A percentile compares a stretch with the other conserved stretches of the same genome.
These are phyloP conservation scores for Synergus umbraculus DNA, from an alignment of 2,888 invertebrate genomes.

Conservation along the genomic window DNA sequence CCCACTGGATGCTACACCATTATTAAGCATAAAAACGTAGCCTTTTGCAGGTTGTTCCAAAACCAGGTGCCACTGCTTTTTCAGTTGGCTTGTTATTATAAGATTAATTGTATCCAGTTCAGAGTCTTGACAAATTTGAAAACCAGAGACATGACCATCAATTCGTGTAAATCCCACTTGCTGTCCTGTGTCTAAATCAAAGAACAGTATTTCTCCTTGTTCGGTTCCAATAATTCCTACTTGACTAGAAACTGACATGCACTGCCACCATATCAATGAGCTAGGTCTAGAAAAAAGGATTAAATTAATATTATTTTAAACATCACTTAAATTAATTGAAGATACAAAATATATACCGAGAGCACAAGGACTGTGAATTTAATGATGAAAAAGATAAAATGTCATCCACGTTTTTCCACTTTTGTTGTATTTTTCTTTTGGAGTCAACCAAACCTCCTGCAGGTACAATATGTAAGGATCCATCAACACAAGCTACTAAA, in stretches of 20 bases:
- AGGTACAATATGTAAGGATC: conserved; percentile 82
- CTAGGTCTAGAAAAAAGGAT: conserved; percentile 64
- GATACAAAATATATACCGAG: conserved; percentile 61
- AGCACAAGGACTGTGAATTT: conserved; percentile 69
- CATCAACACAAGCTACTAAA: conserved; percentile 79
- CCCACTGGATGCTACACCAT: conserved; percentile 54
- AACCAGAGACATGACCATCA: conserved; percentile 81
- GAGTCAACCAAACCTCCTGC: conserved; percentile 81
- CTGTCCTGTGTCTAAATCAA: conserved; percentile 85
- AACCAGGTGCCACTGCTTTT: conserved; percentile 89
- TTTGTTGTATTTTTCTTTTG: conserved; percentile 75
- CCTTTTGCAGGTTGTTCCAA: conserved; percentile 87
- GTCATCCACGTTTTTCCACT: conserved; percentile 80
- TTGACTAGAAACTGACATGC: conserved; percentile 68
- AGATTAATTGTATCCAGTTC: conserved; percentile 81
- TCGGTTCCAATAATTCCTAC: conserved; percentile 76
- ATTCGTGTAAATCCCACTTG: conserved; percentile 84
- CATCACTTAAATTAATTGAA: not conserved
- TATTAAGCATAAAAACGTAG: conserved; percentile 83
- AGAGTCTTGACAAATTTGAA: conserved; percentile 87
- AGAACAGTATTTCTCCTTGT: conserved; percentile 82
- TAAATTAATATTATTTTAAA: conserved; percentile 8
- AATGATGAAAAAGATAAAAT: conserved; percentile 78
- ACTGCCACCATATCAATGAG: conserved; percentile 76
- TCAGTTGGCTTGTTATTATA: conserved; percentile 86